These are phyloP conservation scores for Parnassius orleans DNA, from an alignment of 2,888 invertebrate genomes.

Conservation along the genomic window DNA sequence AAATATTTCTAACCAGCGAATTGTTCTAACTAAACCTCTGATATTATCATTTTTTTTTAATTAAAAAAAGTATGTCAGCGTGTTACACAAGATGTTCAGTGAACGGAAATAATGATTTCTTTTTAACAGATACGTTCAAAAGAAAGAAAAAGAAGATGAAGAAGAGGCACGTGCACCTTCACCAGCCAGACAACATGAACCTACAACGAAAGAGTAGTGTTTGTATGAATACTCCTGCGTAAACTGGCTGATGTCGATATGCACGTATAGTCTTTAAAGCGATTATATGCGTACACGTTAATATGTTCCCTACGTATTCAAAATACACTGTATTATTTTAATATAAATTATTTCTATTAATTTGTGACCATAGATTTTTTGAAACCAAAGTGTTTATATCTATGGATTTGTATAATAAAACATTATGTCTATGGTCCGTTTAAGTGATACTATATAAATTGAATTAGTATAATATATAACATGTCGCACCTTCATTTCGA, in stretches of 20 bases:
- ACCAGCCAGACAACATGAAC: conserved; percentile 45
- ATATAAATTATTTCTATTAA: conserved; percentile 15
- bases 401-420: conserved; percentile 10
- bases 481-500: no score
- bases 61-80: no score
- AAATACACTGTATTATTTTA: conserved; percentile 15
- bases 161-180: conserved; percentile 64
- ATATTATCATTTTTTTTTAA: no score
- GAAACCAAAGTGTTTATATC: conserved; percentile 21
- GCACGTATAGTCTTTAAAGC: conserved; percentile 1
- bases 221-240: not conserved
- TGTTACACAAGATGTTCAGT: no score
- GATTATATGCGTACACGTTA: not conserved
- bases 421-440: conserved; percentile 18
- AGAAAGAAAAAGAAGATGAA: conserved; percentile 44
- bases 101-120: not conserved
- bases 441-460: conserved; percentile 25
- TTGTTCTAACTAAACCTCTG: no score
- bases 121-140: conserved; percentile 51
- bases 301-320: conserved; percentile 10
- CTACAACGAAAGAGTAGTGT: conserved; percentile 23
- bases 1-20: no score
- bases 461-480: conserved; percentile 15
- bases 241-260: conserved; percentile 2
- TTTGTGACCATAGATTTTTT: conserved; percentile 15